Percentiles rank a stretch among this genome's conserved stretches.
phyloP scores from a whole-genome alignment of 2,113 vertebrate genomes.

The Scortum barcoo region DNA sequence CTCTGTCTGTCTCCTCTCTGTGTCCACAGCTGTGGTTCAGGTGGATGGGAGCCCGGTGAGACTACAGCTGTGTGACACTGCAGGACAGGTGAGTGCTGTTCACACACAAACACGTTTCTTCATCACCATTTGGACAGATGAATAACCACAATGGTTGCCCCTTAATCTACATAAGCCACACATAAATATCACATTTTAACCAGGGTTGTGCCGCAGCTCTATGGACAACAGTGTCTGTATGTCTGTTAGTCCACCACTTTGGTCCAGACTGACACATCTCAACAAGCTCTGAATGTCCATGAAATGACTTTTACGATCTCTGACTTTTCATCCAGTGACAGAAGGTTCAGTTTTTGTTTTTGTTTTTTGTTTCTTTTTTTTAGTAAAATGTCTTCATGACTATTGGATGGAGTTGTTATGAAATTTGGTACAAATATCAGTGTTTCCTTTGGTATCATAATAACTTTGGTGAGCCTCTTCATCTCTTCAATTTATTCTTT shows the following conservation, averaged over 20 bases:
- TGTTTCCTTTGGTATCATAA: background rate
- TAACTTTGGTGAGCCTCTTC: background rate
- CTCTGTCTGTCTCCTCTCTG: conserved; percentile 43
- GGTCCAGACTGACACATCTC: conserved; percentile 6
- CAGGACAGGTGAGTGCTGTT: conserved; percentile 86
- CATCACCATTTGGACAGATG: background rate
- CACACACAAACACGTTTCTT: background rate
- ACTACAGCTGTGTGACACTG: conserved; percentile 89
- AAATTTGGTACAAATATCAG: background rate
- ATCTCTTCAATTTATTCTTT: background rate
- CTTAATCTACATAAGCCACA: background rate
- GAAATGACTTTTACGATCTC: background rate
- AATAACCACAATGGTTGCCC: background rate
- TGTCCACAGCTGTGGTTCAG: conserved; percentile 85
- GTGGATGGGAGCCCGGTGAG: conserved; percentile 87
- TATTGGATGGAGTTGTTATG: background rate
- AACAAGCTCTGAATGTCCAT: background rate
- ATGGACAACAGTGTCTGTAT: background rate
- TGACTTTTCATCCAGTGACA: background rate
- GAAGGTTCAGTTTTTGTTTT: too few relatives aligned
- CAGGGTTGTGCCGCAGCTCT: background rate
- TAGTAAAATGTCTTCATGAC: background rate
- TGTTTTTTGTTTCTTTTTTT: background rate
- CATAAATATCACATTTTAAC: background rate
- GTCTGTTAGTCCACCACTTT: background rate